These are phyloP conservation scores for Pseudoatta argentina DNA, from an alignment of 1,140 invertebrate genomes.

Conservation along the genomic window DNA sequence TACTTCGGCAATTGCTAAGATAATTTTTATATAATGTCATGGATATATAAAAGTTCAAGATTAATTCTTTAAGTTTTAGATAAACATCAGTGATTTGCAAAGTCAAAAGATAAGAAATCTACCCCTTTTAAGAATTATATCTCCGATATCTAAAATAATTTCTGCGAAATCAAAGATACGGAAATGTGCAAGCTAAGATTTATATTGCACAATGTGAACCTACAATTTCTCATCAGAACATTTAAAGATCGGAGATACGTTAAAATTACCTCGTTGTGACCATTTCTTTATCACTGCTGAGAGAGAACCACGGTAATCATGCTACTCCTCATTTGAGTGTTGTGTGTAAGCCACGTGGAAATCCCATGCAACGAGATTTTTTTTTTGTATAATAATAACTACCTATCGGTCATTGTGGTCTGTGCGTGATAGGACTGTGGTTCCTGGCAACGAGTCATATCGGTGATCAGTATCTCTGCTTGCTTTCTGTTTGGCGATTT, in stretches of 20 bases:
- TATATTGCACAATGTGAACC: constrained; percentile 17
- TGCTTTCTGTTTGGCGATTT: background rate
- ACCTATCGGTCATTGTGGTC: constrained; percentile 72
- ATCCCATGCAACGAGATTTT: background rate
- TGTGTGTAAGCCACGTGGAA: background rate
- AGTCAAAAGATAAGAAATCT: background rate
- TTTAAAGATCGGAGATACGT: background rate
- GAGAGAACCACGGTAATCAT: background rate
- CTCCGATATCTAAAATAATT: constrained; percentile 2
- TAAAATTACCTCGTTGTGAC: constrained; percentile 14
- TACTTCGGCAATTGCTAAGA: background rate
- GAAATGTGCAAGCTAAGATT: constrained; percentile 10
- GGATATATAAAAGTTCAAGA: background rate
- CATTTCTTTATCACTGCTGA: constrained; percentile 36
- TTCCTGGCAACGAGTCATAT: constrained; percentile 78
- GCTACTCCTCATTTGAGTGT: background rate
- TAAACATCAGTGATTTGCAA: background rate
- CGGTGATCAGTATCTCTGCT: constrained; percentile 60
- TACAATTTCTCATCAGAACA: background rate
- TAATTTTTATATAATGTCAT: background rate
- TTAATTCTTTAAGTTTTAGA: background rate
- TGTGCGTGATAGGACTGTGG: constrained; percentile 63
- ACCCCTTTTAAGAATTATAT: background rate
- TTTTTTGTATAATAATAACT: constrained; percentile 30
- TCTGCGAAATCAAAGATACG: constrained; percentile 16